Evolutionary conservation across 2,797 vertebrate species (phyloP).

Genomic region (Gastrophryne carolinensis): DNA sequence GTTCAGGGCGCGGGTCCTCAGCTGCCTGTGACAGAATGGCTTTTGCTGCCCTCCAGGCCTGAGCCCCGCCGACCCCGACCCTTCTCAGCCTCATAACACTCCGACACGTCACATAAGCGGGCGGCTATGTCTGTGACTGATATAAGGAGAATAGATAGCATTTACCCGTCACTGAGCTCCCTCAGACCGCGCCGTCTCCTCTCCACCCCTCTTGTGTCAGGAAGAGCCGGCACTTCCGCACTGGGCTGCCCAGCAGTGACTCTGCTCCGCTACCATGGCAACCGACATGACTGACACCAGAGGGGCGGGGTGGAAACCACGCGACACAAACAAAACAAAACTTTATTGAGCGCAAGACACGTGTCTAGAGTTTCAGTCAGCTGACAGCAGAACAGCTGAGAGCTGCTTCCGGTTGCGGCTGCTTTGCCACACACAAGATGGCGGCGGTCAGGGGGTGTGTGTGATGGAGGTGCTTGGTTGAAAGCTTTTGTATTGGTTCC

Average conservation of each 20-base stretch:
- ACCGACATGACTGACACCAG: conserved; percentile 33
- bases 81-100: neutral
- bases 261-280: conserved; percentile 28
- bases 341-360: neutral
- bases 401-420: neutral
- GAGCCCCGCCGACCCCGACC: neutral
- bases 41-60: neutral
- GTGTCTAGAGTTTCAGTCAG: neutral
- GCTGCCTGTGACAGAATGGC: too few relatives aligned
- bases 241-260: conserved; percentile 30
- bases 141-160: neutral
- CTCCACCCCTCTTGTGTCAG: conserved; percentile 43
- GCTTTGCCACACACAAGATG: conserved; percentile 4
- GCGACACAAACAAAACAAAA: neutral
- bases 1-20: too few relatives aligned
- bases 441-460: neutral
- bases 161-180: conserved; percentile 19
- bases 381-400: neutral
- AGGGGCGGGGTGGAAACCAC: neutral
- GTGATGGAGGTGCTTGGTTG: neutral
- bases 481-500: neutral
- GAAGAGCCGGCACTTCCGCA: conserved; percentile 48
- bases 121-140: neutral
- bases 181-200: neutral
- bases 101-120: neutral